Percentiles rank a stretch among this genome's conserved stretches.
These are phyloP conservation scores for Naja naja DNA, from an alignment of 2,113 vertebrate genomes.

Conservation along the genomic window DNA sequence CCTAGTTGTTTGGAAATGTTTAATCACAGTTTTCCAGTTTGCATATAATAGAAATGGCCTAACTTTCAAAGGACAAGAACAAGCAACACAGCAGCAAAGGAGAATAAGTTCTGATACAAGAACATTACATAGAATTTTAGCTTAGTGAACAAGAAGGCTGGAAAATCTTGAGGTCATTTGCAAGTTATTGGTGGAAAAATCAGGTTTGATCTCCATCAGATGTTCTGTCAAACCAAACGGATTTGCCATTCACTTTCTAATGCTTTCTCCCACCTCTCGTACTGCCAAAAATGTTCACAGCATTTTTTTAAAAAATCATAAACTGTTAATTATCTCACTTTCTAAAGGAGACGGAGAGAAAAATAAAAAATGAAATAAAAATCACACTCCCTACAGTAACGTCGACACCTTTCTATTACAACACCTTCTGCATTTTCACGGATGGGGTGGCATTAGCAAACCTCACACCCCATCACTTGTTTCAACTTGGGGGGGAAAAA, in stretches of 20 bases:
- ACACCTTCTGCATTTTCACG: background rate
- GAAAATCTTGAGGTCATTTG: no score
- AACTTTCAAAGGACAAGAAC: background rate
- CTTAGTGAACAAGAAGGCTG: background rate
- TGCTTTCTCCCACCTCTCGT: background rate
- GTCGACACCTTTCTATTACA: background rate
- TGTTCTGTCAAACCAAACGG: background rate
- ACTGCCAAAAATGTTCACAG: background rate
- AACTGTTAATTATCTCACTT: slow-evolving; percentile 30
- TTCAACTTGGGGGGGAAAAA: background rate
- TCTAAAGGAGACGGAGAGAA: background rate
- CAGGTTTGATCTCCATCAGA: background rate
- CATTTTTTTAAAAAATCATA: background rate
- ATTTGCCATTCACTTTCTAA: no score
- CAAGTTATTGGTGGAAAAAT: background rate
- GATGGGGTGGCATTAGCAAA: background rate
- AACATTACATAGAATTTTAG: background rate
- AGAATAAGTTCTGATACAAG: background rate
- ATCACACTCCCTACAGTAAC: background rate
- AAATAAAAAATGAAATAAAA: background rate
- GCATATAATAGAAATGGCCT: background rate
- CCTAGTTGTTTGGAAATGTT: background rate
- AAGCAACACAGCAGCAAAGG: background rate
- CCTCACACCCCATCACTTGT: no score
- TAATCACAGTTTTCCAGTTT: background rate